A percentile compares a stretch with the other conserved stretches of the same genome.
Conservation (phyloP, 1,140 invertebrate species). For the Acromyrmex echinatior region DNA sequence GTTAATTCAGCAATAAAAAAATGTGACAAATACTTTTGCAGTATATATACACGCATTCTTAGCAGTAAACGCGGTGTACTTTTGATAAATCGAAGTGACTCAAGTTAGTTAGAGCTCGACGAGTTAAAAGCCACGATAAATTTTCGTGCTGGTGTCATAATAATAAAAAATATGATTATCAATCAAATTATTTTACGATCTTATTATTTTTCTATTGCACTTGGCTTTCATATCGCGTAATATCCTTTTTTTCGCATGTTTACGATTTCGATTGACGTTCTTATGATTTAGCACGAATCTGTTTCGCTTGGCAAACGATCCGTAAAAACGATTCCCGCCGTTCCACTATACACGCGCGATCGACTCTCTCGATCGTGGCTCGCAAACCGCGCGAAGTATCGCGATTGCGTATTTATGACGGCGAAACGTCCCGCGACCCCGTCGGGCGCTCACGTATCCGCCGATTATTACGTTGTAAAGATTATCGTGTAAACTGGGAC, state of each 20-base stretch:
- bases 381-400: neutral
- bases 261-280: conserved; percentile 7
- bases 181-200: neutral
- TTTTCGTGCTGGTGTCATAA: neutral
- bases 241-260: neutral
- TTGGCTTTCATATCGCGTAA: neutral
- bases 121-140: conserved; percentile 20
- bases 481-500: conserved; percentile 75
- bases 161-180: conserved; percentile 11
- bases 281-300: conserved; percentile 36
- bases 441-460: conserved; percentile 49
- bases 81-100: conserved; percentile 6
- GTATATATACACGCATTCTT: neutral
- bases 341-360: conserved; percentile 41
- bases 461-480: conserved; percentile 76
- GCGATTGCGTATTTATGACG: conserved; percentile 49
- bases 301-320: conserved; percentile 33
- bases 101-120: neutral
- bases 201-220: neutral
- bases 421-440: conserved; percentile 50
- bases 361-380: conserved; percentile 32
- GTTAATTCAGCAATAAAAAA: conserved; percentile 3
- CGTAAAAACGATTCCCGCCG: conserved; percentile 28
- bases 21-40: neutral
- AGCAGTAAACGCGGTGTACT: neutral